Base-by-base conservation (phyloP, 2,797 vertebrate genomes). In the Agapornis canus region DNA sequence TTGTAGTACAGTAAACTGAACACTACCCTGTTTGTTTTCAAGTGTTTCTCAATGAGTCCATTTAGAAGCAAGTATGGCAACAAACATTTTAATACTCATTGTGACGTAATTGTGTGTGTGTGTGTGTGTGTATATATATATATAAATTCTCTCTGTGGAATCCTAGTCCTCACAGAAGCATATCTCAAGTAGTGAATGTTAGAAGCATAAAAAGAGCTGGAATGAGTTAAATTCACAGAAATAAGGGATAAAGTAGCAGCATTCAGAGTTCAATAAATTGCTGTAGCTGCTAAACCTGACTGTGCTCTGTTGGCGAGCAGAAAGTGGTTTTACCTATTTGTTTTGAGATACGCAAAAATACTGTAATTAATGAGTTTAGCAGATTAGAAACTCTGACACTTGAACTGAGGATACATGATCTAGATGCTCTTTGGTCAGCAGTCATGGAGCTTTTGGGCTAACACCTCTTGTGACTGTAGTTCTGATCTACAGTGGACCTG, bases 61-160 rank as follows among this genome's bases (percentile, higher is more conserved):
- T 93, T 95, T 40, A 85, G 52, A 72, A 82, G 32, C 32, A 39
- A 76, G 39, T 52, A 23, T 10, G 52, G 45, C 68, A 87, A 73
- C 70, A 66, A 80, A 35, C 17, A 3, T 54, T 89, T 49, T 21
- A 47, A 52, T 80, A 12, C 47, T 65, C 31, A 29, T 27, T 60
- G 60, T 51, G 56, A 32, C 0, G 0, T 40, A 31, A 45, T 56
- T 63, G 9, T 23, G n/a, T 56, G 13, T 23, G 13, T 32, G 5
- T 45, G 5, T 27, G 10, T 49, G 3, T 49, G 1, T 49, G 2
- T 23, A 29, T 42, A 11, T 72, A 11, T 35, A 17, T 57, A 54
- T 65, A 27, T 69, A 9, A 75, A 57, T 66, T 26, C 29, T 59
- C 23, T 66, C 35, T 85, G 56, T 39, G 71, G 64, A 87, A 64